Conservation (phyloP, 1,140 invertebrate species). For the Varroa destructor region DNA sequence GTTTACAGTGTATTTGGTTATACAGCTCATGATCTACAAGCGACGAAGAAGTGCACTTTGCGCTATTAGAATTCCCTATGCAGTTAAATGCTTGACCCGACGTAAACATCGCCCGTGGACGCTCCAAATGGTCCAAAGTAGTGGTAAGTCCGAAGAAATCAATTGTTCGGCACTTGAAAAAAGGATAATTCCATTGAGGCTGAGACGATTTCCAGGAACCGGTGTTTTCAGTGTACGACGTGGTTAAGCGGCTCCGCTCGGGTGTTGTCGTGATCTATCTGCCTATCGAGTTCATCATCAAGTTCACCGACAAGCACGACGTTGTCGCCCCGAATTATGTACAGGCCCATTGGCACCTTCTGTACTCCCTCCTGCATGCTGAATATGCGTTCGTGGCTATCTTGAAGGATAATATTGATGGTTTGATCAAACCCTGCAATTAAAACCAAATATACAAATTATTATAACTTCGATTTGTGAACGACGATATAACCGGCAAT, state of each 20-base stretch:
- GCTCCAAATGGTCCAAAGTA: no score
- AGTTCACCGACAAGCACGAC: slow-evolving; percentile 82
- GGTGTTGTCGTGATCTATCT: slow-evolving; percentile 66
- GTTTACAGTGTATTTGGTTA: no score
- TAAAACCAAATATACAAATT: slow-evolving; percentile 31
- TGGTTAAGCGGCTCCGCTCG: slow-evolving; percentile 76
- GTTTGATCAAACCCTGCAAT: slow-evolving; percentile 87
- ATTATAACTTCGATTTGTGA: not conserved
- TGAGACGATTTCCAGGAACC: not conserved
- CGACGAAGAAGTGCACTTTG: no score
- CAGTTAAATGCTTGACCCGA: no score
- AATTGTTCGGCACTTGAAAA: no score
- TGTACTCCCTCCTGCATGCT: slow-evolving; percentile 79
- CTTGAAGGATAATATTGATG: slow-evolving; percentile 91
- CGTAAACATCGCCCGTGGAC: no score
- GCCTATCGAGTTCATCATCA: slow-evolving; percentile 73
- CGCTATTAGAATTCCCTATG: no score
- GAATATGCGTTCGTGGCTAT: slow-evolving; percentile 93
- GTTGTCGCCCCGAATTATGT: slow-evolving; percentile 95
- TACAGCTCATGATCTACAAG: no score
- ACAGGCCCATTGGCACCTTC: slow-evolving; percentile 86
- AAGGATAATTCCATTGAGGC: not conserved
- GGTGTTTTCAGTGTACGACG: slow-evolving; percentile 55
- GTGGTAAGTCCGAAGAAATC: no score
- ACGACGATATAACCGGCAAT: not conserved